Evolutionary conservation across 2,113 vertebrate species (phyloP), one percentile per base, ranked within the genome.

Genomic region (Pseudorectes ferrugineus): DNA sequence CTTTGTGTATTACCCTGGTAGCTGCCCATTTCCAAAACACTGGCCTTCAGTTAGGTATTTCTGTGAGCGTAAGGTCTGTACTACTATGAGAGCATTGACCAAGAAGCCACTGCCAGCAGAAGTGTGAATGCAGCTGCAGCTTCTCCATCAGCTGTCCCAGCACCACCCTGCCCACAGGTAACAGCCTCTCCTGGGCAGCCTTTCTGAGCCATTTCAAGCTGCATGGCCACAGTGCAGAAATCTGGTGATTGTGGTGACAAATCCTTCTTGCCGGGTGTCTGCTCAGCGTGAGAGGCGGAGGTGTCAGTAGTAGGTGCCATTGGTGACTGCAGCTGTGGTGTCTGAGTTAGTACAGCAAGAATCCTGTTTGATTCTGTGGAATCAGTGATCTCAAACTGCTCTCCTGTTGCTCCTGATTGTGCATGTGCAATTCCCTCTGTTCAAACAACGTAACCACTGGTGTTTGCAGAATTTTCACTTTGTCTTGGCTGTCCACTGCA

Each of bases 251-350:
- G 35, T 28, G 74, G 38, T 52, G 65, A 52, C 36, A 73, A 81
- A 45, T 31, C 49, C 61, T 67, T 33, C 45, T 33, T 20, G n/a
- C 38, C 3, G 7, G 8, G 4, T 14, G 35, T 45, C 21, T 52
- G 40, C 10, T 31, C 49, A 9, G 26, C 0, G 1, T 18, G 38
- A 59, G 59, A 65, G 61, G 46, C 0, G 0, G 28, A 36, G 14
- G 25, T 9, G 1, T 26, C n/a, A 25, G n/a, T 2, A 11, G 42
- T 2, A 17, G 51, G 14, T 85, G 36, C n/a, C 8, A 13, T 48
- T 0, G 1, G 22, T 57, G 57, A 31, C n/a, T 40, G 66, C 80
- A 63, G 43, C 35, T 28, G 25, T 24, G 29, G 48, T n/a, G 26
- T 28, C 70, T 1, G 4, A 2, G 12, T 43, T 8, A 29, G 38